These are phyloP conservation scores for Poeciliopsis infans DNA, from an alignment of 2,797 vertebrate species.

Conservation along the genomic window DNA sequence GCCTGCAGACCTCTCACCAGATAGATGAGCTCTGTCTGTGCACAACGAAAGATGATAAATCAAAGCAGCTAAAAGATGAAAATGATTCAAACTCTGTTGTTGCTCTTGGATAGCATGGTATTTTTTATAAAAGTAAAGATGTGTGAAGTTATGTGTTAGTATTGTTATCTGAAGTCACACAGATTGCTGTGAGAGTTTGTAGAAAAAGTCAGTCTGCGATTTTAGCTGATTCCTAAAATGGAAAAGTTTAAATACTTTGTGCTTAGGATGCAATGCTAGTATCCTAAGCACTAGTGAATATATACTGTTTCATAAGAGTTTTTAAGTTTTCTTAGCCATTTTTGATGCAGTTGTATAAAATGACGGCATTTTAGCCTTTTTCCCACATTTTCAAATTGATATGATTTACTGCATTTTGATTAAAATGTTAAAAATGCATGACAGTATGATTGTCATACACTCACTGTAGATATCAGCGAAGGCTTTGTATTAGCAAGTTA, in stretches of 20 bases:
- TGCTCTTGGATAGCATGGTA: slow-evolving; percentile 10
- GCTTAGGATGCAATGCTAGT: background rate
- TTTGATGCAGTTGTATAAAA: background rate
- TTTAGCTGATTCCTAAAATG: background rate
- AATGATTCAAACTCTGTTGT: slow-evolving; percentile 54
- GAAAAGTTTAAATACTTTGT: background rate
- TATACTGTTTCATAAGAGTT: background rate
- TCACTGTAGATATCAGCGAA: background rate
- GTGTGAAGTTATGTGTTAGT: background rate
- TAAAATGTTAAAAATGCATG: background rate
- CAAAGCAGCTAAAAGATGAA: slow-evolving; percentile 68
- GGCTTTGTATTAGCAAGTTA: background rate
- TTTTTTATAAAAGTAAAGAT: background rate
- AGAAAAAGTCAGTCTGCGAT: background rate
- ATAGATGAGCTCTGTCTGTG: slow-evolving; percentile 71
- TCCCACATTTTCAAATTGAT: background rate
- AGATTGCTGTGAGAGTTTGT: background rate
- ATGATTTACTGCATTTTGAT: background rate
- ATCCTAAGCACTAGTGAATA: background rate
- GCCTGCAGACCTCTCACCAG: slow-evolving; percentile 53
- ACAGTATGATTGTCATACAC: background rate
- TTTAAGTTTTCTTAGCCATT: background rate
- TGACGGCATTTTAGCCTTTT: background rate
- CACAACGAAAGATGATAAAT: slow-evolving; percentile 64
- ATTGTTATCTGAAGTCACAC: background rate